Conservation (phyloP, 1,140 invertebrate species). For the Cotesia typhae region DNA sequence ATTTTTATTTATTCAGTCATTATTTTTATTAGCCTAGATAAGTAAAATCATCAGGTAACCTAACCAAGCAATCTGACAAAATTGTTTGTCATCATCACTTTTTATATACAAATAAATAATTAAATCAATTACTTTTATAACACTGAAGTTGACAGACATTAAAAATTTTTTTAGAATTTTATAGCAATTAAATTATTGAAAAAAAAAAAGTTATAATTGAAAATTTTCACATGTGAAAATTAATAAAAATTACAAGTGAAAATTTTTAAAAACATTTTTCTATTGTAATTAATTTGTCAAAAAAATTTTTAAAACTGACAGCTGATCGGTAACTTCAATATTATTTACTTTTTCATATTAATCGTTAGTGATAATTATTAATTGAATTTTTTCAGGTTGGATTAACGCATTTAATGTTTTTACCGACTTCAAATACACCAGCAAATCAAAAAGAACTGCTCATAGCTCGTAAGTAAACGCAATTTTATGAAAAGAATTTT, state of each 20-base stretch:
- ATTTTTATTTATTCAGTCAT: slow-evolving; percentile 28
- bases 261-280: too few species aligned
- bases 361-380: slow-evolving; percentile 13
- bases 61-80: slow-evolving; percentile 56
- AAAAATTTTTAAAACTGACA: too few species aligned
- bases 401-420: slow-evolving; percentile 83
- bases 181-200: too few species aligned
- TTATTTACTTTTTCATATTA: too few species aligned
- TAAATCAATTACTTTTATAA: background rate
- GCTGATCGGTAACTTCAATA: too few species aligned
- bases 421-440: slow-evolving; percentile 83
- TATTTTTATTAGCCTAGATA: slow-evolving; percentile 23
- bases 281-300: too few species aligned
- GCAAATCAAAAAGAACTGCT: slow-evolving; percentile 88
- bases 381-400: slow-evolving; percentile 71
- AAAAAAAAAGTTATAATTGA: too few species aligned
- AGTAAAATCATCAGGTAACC: background rate
- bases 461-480: slow-evolving; percentile 74
- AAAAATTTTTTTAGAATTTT: too few species aligned
- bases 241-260: too few species aligned
- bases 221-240: too few species aligned
- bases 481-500: too few species aligned
- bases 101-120: slow-evolving; percentile 23
- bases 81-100: slow-evolving; percentile 57
- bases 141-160: too few species aligned